These are phyloP conservation scores for Lasioglossum morio DNA, from an alignment of 2,888 invertebrate genomes.

Conservation along the genomic window DNA sequence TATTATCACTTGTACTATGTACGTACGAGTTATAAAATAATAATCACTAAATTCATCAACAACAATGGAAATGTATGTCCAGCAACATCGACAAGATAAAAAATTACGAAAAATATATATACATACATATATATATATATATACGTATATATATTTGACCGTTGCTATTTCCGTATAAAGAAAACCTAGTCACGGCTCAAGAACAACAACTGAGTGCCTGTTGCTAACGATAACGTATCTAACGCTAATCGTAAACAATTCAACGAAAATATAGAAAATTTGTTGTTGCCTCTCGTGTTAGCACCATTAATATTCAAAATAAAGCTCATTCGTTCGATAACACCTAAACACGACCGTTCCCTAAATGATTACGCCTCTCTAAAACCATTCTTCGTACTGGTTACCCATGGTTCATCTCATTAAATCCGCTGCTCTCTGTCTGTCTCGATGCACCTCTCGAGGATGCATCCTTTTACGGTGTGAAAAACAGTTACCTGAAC, in stretches of 20 bases:
- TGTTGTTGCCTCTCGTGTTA: slow-evolving; percentile 49
- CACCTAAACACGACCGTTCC: slow-evolving; percentile 49
- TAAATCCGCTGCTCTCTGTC: slow-evolving; percentile 86
- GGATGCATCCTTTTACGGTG: slow-evolving; percentile 91
- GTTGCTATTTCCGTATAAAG: slow-evolving; percentile 47
- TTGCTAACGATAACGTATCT: slow-evolving; percentile 57
- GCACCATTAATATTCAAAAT: slow-evolving; percentile 69
- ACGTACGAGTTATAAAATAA: slow-evolving; percentile 52
- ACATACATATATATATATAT: neutral
- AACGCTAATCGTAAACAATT: slow-evolving; percentile 62
- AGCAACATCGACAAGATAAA: slow-evolving; percentile 54
- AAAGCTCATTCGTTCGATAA: slow-evolving; percentile 53
- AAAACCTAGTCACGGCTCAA: slow-evolving; percentile 44
- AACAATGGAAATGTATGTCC: slow-evolving; percentile 62
- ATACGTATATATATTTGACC: slow-evolving; percentile 22
- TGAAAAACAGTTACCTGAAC: slow-evolving; percentile 91
- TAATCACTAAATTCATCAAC: slow-evolving; percentile 61
- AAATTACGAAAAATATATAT: slow-evolving; percentile 57
- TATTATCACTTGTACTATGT: slow-evolving; percentile 60
- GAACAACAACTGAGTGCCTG: slow-evolving; percentile 62
- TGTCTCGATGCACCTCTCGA: slow-evolving; percentile 86
- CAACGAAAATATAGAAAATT: slow-evolving; percentile 66
- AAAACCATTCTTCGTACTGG: slow-evolving; percentile 68
- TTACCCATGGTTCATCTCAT: slow-evolving; percentile 85
- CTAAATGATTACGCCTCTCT: slow-evolving; percentile 46